Conservation (phyloP, 1,140 invertebrate genomes). For the Caenorhabditis briggsae region DNA sequence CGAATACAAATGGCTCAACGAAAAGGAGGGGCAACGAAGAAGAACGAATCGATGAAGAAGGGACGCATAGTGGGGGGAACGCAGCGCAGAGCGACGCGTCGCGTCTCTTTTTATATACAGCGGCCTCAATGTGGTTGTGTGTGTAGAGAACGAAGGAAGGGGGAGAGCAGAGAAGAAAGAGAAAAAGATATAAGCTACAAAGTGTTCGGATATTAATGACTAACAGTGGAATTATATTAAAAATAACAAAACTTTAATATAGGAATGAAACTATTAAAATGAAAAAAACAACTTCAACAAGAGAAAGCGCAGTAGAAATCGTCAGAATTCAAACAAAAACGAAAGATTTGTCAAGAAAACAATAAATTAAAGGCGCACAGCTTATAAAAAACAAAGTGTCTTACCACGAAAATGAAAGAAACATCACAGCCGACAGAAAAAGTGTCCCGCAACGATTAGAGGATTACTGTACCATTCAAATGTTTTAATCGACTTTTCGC, state of each 20-base stretch:
- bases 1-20: not conserved
- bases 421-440: not conserved
- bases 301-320: no score
- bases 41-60: constrained; percentile 20
- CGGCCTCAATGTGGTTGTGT: not conserved
- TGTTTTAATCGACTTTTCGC: not conserved
- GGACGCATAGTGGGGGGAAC: not conserved
- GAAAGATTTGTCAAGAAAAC: no score
- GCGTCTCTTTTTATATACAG: constrained; percentile 2
- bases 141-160: not conserved
- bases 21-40: not conserved
- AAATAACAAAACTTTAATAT: no score
- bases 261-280: no score
- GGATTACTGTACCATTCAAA: no score
- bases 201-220: not conserved
- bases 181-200: not conserved
- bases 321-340: no score
- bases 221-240: no score
- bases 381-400: not conserved
- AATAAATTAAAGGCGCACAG: not conserved
- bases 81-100: constrained; percentile 26
- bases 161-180: not conserved
- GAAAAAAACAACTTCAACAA: no score
- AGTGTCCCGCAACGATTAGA: not conserved
- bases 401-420: no score